Evolutionary conservation across 92 coral and sea anemone genomes (phyloP), one percentile per base, ranked within the genome.

Genomic region (Bergia puertoricense): DNA sequence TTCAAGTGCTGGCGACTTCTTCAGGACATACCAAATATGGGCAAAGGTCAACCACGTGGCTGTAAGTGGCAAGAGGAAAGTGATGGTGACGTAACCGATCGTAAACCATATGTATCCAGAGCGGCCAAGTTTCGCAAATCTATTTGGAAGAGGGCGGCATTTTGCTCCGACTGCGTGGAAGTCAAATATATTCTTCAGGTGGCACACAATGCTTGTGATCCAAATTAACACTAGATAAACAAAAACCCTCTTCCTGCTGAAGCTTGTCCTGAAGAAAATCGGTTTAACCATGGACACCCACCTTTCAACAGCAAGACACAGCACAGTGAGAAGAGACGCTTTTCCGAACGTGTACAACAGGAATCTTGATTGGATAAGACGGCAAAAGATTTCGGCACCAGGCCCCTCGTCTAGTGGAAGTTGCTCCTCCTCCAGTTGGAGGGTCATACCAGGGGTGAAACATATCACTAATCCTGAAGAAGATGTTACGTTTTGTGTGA

Each of bases 21-120:
- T 83, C 22, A 89, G 42, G 14, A 78, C 59, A 4, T 71, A 72
- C 84, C 89, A 76, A 16, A 89, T 89, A 46, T 89, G 89, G 15
- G 66, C 79, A 89, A 89, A 89, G 4, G 85, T 78, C 0, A 45
- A 77, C 92, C 92, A 89, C 22, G 86, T 89, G 57, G 85, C 74
- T 6, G 67, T 62, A 59, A 88, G 72, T 8, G 92, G 92, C 42
- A 89, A 41, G 30, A 89, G 79, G 81, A 89, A 89, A 2, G 92
- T 83, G 30, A 89, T 59, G 80, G 73, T 76, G 44, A 89, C 92
- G 81, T 89, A 89, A 22, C 77, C 4, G 37, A 89, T 85, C 20
- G 85, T 74, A 66, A 42, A 85, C 73, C 8, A 65, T 69, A 85
- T 85, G 85, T 38, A 74, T 0, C 44, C 20, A 15, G 79, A 39